A percentile compares a stretch with the other conserved stretches of the same genome.
These are phyloP conservation scores for Pollicipes pollicipes DNA, from an alignment of 1,140 invertebrate species.

Conservation along the genomic window DNA sequence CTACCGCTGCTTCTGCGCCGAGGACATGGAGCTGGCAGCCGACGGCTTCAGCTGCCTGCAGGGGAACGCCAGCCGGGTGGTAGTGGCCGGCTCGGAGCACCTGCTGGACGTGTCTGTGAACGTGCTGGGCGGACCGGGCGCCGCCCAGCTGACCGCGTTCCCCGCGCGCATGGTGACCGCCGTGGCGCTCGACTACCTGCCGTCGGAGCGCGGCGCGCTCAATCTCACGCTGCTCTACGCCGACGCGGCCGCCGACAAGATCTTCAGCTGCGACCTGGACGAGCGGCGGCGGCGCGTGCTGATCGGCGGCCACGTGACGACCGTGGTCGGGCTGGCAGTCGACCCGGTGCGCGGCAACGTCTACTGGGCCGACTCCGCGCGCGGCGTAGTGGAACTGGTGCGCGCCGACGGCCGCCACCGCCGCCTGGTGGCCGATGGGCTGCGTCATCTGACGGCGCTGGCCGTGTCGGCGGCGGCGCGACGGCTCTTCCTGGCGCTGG, in stretches of 20 bases:
- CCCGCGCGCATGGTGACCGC: background rate
- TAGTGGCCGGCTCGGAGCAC: background rate
- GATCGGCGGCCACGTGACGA: background rate
- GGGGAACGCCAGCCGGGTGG: background rate
- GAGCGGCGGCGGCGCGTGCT: background rate
- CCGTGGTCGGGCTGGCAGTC: background rate
- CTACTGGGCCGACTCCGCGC: background rate
- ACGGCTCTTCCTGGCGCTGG: background rate
- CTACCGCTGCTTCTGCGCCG: background rate
- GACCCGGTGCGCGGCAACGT: background rate
- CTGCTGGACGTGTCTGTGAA: background rate
- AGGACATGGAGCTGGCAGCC: background rate
- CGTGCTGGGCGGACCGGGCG: background rate
- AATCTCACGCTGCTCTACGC: background rate
- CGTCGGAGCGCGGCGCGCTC: background rate
- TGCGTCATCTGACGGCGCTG: background rate
- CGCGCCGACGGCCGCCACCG: background rate
- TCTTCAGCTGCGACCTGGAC: background rate
- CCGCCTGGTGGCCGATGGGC: background rate
- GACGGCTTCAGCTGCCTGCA: background rate
- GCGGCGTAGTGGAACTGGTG: background rate
- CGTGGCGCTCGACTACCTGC: background rate
- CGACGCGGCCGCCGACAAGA: background rate
- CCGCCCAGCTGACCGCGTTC: background rate
- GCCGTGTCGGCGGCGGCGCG: background rate